These are phyloP conservation scores for Chrysodeixis includens DNA, from an alignment of 2,888 invertebrate species.

Conservation along the genomic window DNA sequence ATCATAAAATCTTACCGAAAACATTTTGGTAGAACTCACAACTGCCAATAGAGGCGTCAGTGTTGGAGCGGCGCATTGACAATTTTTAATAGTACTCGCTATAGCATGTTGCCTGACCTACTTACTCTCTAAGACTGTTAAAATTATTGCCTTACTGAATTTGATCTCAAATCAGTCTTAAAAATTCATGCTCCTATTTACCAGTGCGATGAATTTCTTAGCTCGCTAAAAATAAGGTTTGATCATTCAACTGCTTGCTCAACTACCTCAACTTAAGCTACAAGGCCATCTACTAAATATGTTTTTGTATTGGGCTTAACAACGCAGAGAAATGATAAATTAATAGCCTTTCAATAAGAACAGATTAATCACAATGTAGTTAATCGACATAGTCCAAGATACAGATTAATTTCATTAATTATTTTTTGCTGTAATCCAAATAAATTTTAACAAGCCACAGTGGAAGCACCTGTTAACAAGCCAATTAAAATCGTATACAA, in stretches of 20 bases:
- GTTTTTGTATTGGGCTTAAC: constrained; percentile 19
- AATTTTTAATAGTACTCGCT: too few species aligned
- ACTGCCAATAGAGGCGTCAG: too few species aligned
- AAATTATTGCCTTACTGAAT: too few species aligned
- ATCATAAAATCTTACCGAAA: background rate
- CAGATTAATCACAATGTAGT: constrained; percentile 37
- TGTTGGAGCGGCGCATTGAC: too few species aligned
- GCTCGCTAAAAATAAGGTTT: background rate
- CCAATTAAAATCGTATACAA: constrained; percentile 51
- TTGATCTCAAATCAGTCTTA: too few species aligned
- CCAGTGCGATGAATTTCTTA: too few species aligned
- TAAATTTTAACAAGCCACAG: constrained; percentile 28
- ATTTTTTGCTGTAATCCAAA: constrained; percentile 34
- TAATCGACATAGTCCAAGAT: constrained; percentile 10
- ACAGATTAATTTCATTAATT: constrained; percentile 22
- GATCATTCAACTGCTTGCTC: constrained; percentile 9
- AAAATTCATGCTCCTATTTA: too few species aligned
- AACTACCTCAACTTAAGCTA: constrained; percentile 14
- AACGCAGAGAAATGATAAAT: constrained; percentile 24
- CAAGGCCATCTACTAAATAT: constrained; percentile 12
- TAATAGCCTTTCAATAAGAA: constrained; percentile 22
- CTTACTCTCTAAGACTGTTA: too few species aligned
- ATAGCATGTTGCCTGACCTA: too few species aligned
- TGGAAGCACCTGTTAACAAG: constrained; percentile 40
- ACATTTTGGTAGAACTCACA: too few species aligned